These are phyloP conservation scores for Baccha elongata DNA, from an alignment of 2,888 invertebrate genomes.

Conservation along the genomic window DNA sequence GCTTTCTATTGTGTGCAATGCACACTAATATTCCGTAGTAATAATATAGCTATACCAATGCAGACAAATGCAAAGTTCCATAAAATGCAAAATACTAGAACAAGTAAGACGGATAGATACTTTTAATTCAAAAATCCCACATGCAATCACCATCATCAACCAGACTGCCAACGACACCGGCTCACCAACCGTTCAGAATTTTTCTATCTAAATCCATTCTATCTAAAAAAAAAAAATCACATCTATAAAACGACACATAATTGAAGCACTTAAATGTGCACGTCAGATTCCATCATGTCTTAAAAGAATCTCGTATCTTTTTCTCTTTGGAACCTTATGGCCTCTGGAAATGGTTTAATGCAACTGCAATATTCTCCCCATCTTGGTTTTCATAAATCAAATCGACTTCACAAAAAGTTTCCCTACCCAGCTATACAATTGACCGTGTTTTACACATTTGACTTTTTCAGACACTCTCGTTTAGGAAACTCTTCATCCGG, in stretches of 20 bases:
- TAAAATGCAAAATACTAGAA: slow-evolving; percentile 19
- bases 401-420: slow-evolving; percentile 8
- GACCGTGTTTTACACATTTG: slow-evolving; percentile 12
- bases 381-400: slow-evolving; percentile 22
- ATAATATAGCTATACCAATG: not conserved
- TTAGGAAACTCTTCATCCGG: slow-evolving; percentile 1
- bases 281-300: slow-evolving; percentile 36
- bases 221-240: slow-evolving; percentile 44
- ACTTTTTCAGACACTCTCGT: not conserved
- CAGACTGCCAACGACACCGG: not conserved
- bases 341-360: slow-evolving; percentile 27
- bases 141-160: slow-evolving; percentile 34
- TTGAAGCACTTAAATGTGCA: slow-evolving; percentile 57
- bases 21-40: too few relatives aligned
- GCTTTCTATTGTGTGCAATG: not conserved
- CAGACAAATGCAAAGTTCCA: not conserved
- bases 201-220: slow-evolving; percentile 43
- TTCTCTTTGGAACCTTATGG: slow-evolving; percentile 19
- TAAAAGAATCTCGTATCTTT: not conserved
- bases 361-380: slow-evolving; percentile 31
- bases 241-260: slow-evolving; percentile 46
- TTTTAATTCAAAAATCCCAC: slow-evolving; percentile 24
- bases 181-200: not conserved
- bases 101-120: not conserved
- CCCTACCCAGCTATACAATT: slow-evolving; percentile 1